These are phyloP conservation scores for Drosophila atroscutellata DNA, from an alignment of 2,888 invertebrate species.

Conservation along the genomic window DNA sequence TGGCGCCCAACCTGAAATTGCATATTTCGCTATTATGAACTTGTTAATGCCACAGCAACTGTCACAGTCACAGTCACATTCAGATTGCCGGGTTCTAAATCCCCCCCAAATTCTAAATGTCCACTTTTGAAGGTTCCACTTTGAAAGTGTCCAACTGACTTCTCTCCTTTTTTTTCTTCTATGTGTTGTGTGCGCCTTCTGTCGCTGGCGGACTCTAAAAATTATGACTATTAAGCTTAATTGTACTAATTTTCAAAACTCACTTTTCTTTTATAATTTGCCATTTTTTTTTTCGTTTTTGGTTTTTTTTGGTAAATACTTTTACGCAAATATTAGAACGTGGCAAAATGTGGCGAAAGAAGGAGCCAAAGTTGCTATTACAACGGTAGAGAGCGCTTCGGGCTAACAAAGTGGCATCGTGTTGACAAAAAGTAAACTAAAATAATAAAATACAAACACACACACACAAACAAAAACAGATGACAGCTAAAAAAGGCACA, in stretches of 20 bases:
- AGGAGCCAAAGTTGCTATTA: conserved; percentile 11
- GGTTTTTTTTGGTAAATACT: conserved; percentile 41
- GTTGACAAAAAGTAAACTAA: conserved; percentile 53
- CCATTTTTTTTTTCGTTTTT: conserved; percentile 8
- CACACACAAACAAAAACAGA: conserved; percentile 21
- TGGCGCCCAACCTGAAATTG: conserved; percentile 59
- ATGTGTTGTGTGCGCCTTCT: not conserved
- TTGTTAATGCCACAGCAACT: conserved; percentile 51
- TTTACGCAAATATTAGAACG: conserved; percentile 63
- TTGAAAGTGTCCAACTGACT: not conserved
- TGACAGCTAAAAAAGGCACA: conserved; percentile 33
- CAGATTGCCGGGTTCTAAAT: not conserved
- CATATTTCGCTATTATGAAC: conserved; percentile 72
- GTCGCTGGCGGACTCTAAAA: conserved; percentile 55
- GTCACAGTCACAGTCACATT: too few species aligned
- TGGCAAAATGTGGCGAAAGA: conserved; percentile 3
- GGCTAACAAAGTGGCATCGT: conserved; percentile 68
- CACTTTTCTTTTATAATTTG: conserved; percentile 14
- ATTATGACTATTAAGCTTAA: conserved; percentile 76
- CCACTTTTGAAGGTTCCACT: not conserved
- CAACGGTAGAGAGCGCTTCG: conserved; percentile 47
- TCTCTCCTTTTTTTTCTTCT: not conserved
- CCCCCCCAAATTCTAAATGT: not conserved
- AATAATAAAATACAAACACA: conserved; percentile 2
- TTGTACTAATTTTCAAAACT: conserved; percentile 69